Evolutionary conservation across 2,113 vertebrate genomes (phyloP).

Genomic region (Tauraco erythrolophus): DNA sequence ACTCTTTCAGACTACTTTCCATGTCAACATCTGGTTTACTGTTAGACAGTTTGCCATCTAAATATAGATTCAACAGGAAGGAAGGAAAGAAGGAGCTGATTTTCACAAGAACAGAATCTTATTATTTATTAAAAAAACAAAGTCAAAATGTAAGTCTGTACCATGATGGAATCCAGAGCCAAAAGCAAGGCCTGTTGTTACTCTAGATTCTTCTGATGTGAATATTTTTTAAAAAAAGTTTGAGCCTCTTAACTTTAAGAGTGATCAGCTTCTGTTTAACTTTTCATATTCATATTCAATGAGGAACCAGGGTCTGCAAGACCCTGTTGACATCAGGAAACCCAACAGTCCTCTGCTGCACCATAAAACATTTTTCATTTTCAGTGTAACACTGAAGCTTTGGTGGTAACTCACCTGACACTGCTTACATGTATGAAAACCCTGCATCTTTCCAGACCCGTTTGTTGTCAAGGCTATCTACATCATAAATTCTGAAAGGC

Average conservation of each 20-base stretch:
- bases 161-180: neutral
- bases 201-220: neutral
- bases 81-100: slow-evolving; percentile 18
- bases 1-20: slow-evolving; percentile 39
- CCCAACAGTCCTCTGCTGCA: neutral
- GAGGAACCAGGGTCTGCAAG: neutral
- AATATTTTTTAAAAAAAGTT: neutral
- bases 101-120: slow-evolving; percentile 28
- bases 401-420: neutral
- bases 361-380: neutral
- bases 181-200: neutral
- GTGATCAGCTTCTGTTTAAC: neutral
- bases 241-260: neutral
- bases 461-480: neutral
- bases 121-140: neutral
- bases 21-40: slow-evolving; percentile 54
- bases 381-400: neutral
- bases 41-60: slow-evolving; percentile 16
- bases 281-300: neutral
- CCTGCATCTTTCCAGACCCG: neutral
- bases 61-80: slow-evolving; percentile 54
- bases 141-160: neutral
- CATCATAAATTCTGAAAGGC: neutral
- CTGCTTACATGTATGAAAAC: neutral
- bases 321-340: neutral